A percentile compares a stretch with the other conserved stretches of the same genome.
These are phyloP conservation scores for Alaudala cheleensis DNA, from an alignment of 2,113 vertebrate genomes.

Conservation along the genomic window DNA sequence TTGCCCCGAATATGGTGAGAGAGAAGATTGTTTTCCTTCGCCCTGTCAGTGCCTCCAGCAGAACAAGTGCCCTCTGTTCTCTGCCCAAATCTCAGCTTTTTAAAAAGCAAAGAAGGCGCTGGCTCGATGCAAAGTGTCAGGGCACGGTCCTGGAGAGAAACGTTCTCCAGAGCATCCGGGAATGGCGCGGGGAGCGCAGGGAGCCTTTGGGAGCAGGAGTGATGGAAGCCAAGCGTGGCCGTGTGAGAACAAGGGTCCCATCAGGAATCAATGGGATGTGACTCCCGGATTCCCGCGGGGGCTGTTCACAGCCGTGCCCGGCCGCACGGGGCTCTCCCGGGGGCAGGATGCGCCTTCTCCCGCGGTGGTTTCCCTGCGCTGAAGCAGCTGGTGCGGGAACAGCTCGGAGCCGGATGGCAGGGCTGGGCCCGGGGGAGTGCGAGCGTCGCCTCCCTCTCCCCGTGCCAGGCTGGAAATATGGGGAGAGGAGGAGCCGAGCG, in stretches of 20 bases:
- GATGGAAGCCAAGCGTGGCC: fast-evolving
- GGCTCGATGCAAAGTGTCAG: background rate
- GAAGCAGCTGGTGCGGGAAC: background rate
- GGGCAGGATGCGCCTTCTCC: background rate
- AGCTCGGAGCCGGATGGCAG: background rate
- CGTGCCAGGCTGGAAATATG: background rate
- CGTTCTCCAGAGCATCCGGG: background rate
- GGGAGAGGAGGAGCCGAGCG: background rate
- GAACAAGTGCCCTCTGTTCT: background rate
- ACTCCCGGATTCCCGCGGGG: background rate
- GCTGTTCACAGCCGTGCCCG: background rate
- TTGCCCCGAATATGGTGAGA: background rate
- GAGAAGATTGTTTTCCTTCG: background rate
- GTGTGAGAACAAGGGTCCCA: background rate
- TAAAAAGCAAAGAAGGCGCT: background rate
- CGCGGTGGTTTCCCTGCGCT: background rate
- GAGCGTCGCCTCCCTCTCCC: background rate
- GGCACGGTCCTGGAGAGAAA: background rate
- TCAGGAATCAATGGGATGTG: background rate
- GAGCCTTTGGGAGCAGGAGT: background rate
- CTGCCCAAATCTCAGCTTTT: background rate
- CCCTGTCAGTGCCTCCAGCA: background rate
- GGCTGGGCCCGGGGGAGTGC: background rate
- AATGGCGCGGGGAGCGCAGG: background rate
- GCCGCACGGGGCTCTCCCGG: background rate